phyloP scores from a whole-genome alignment of 2,113 vertebrate genomes.

The Puntigrus tetrazona region DNA sequence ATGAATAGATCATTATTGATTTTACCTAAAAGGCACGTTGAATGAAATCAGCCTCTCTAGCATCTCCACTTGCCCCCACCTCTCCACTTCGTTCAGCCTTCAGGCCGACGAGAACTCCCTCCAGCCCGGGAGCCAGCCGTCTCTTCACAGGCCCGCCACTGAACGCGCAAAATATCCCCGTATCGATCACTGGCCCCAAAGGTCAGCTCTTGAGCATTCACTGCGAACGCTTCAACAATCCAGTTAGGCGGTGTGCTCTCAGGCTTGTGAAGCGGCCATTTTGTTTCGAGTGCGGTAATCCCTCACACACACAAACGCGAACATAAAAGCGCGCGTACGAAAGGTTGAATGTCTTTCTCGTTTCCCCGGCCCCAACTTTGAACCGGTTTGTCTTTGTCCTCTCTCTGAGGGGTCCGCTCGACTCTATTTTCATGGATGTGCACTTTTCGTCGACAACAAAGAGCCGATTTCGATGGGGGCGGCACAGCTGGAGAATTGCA shows the following conservation, averaged over 20 bases:
- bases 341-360: conserved; percentile 34
- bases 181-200: conserved; percentile 52
- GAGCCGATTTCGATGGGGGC: conserved; percentile 54
- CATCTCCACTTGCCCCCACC: conserved; percentile 10
- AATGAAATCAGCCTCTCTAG: conserved; percentile 46
- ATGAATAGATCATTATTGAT: conserved; percentile 58
- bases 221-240: conserved; percentile 35
- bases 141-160: conserved; percentile 17
- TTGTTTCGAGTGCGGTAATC: conserved; percentile 38
- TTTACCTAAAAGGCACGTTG: conserved; percentile 52
- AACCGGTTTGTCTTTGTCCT: conserved; percentile 22
- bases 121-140: background rate
- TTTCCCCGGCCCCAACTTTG: conserved; percentile 23
- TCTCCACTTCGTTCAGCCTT: conserved; percentile 16
- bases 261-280: conserved; percentile 32
- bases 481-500: conserved; percentile 57
- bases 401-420: conserved; percentile 26
- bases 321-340: background rate
- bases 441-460: conserved; percentile 50
- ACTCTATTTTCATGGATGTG: conserved; percentile 26
- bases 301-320: background rate
- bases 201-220: conserved; percentile 44
- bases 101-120: conserved; percentile 24
- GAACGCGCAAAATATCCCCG: conserved; percentile 40
- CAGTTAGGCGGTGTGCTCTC: conserved; percentile 30